Evolutionary conservation across 2,113 vertebrate genomes (phyloP).

Genomic region (Rhegmatorhina hoffmannsi): DNA sequence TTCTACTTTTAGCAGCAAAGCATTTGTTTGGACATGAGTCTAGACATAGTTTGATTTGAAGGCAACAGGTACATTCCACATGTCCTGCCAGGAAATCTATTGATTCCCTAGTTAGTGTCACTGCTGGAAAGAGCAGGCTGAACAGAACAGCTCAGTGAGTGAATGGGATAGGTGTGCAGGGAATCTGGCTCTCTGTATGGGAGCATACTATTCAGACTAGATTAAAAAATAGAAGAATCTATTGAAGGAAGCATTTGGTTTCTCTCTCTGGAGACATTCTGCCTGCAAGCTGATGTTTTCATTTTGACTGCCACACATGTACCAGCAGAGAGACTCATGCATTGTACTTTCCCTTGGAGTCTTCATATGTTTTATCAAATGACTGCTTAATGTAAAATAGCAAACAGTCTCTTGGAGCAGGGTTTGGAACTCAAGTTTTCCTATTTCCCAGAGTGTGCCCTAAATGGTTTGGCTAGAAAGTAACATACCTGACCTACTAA

Average conservation of each 20-base stretch:
- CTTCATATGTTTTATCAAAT: neutral
- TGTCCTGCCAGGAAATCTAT: conserved; percentile 6
- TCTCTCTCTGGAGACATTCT: neutral
- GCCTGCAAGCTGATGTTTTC: neutral
- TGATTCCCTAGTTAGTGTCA: neutral
- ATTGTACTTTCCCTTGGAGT: neutral
- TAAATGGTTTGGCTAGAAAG: conserved; percentile 1
- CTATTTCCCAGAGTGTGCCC: neutral
- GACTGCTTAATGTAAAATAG: neutral
- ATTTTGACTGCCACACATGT: fast-evolving
- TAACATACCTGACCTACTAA: neutral
- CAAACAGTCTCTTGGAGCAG: neutral
- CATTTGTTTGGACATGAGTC: conserved; percentile 49
- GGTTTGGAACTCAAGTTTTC: conserved; percentile 12
- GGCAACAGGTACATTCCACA: conserved; percentile 27
- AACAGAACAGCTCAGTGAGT: neutral
- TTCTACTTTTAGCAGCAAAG: conserved; percentile 55
- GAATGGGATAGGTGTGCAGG: neutral
- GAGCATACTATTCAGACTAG: neutral
- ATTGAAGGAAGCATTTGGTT: neutral
- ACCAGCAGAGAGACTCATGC: neutral
- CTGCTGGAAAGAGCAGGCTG: neutral
- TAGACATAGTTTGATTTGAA: conserved; percentile 63
- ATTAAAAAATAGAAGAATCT: neutral
- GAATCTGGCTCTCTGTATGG: neutral